phyloP scores from a whole-genome alignment of 2,888 invertebrate genomes.

The Malachius bipustulatus region DNA sequence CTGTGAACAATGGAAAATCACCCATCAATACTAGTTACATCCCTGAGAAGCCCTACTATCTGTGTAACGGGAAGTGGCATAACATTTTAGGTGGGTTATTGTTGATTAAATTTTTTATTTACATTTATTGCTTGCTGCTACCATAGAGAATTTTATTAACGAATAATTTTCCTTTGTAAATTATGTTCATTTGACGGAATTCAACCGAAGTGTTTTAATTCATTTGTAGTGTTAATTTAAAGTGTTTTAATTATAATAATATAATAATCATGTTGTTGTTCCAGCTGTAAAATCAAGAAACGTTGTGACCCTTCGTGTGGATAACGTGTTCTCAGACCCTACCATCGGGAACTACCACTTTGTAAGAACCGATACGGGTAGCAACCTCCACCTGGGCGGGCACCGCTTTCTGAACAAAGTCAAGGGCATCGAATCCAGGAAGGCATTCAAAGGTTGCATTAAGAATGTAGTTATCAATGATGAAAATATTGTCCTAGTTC shows the following conservation, averaged over 20 bases:
- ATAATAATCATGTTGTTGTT: constrained; percentile 17
- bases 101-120: not conserved
- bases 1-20: constrained; percentile 74
- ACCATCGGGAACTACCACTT: constrained; percentile 49
- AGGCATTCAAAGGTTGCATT: constrained; percentile 72
- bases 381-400: constrained; percentile 85
- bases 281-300: constrained; percentile 81
- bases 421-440: constrained; percentile 56
- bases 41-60: constrained; percentile 49
- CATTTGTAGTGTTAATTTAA: no score
- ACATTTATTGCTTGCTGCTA: no score
- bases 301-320: constrained; percentile 76
- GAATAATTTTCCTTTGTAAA: no score
- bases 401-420: constrained; percentile 48
- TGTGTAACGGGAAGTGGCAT: constrained; percentile 96
- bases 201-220: no score
- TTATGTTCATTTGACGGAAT: no score
- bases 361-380: constrained; percentile 65
- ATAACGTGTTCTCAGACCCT: constrained; percentile 63
- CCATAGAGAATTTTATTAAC: no score
- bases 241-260: no score
- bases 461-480: constrained; percentile 49
- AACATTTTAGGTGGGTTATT: constrained; percentile 52
- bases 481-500: constrained; percentile 38
- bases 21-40: constrained; percentile 62